Evolutionary conservation across 2,797 vertebrate genomes (phyloP).

Genomic region (Sphenodon punctatus): DNA sequence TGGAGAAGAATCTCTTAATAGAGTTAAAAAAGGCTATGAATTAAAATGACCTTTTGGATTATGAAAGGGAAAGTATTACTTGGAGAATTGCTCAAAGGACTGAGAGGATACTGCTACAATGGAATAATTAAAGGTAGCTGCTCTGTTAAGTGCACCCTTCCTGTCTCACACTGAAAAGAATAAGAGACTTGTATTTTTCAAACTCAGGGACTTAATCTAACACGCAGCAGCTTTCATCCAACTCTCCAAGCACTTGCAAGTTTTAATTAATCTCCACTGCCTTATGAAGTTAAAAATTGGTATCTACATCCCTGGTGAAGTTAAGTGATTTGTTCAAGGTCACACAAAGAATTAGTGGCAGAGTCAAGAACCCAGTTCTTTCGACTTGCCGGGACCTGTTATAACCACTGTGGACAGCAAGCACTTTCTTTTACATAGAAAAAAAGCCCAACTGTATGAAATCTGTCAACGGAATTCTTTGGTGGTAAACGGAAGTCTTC

Average conservation of each 20-base stretch:
- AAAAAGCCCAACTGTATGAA: background rate
- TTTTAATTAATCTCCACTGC: background rate
- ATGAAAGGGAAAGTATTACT: slow-evolving; percentile 20
- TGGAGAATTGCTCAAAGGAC: slow-evolving; percentile 7
- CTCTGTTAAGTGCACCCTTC: background rate
- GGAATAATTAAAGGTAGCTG: background rate
- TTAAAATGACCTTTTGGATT: slow-evolving; percentile 28
- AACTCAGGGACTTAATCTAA: background rate
- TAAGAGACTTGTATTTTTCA: background rate
- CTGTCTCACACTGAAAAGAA: background rate
- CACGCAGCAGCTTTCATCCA: background rate
- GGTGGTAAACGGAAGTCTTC: too few relatives aligned
- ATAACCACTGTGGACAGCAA: background rate
- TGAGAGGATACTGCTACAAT: background rate
- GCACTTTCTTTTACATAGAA: background rate
- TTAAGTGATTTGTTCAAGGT: background rate
- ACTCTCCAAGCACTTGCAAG: background rate
- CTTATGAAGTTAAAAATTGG: background rate
- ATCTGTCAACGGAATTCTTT: background rate
- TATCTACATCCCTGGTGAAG: background rate
- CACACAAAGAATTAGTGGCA: background rate
- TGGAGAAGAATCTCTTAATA: slow-evolving; percentile 4
- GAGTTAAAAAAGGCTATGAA: slow-evolving; percentile 1
- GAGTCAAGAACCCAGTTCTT: background rate
- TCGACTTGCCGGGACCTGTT: background rate